These are phyloP conservation scores for Mesoligia furuncula DNA, from an alignment of 2,888 invertebrate genomes.

Conservation along the genomic window DNA sequence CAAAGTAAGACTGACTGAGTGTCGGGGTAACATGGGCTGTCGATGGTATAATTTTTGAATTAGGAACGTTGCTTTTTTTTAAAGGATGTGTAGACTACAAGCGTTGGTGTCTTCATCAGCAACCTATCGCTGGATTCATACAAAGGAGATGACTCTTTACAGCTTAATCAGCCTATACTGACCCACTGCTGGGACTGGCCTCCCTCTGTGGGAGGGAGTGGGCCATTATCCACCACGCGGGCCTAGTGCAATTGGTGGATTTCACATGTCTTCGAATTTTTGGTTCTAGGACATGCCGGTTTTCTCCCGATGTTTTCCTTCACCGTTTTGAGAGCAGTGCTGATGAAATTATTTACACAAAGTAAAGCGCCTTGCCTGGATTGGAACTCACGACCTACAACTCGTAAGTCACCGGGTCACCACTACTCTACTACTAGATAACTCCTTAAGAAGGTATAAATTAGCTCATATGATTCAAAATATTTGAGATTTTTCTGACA, in stretches of 20 bases:
- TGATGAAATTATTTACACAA: not conserved
- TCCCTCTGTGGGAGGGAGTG: not conserved
- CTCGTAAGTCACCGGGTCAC: not conserved
- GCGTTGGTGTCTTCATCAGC: not conserved
- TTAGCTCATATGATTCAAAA: not conserved
- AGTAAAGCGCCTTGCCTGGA: not conserved
- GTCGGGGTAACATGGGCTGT: conserved; percentile 17
- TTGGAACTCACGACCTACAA: not conserved
- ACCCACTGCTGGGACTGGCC: not conserved
- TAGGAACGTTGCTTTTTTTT: conserved; percentile 29
- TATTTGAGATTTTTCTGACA: not conserved
- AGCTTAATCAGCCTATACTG: not conserved
- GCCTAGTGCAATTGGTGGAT: not conserved
- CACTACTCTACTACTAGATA: not conserved
- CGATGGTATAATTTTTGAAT: conserved; percentile 51
- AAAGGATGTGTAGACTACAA: not conserved
- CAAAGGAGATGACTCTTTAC: not conserved
- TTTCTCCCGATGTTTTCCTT: not conserved
- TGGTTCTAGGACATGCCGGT: not conserved
- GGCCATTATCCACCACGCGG: no score
- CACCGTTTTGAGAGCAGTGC: not conserved
- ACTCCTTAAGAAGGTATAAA: not conserved
- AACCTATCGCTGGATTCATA: not conserved
- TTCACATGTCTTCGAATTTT: not conserved
- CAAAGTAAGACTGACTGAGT: conserved; percentile 48